A percentile compares a stretch with the other conserved stretches of the same genome.
Evolutionary conservation across 2,888 invertebrate genomes (phyloP).

Genomic region (Opisthograptis luteolata): DNA sequence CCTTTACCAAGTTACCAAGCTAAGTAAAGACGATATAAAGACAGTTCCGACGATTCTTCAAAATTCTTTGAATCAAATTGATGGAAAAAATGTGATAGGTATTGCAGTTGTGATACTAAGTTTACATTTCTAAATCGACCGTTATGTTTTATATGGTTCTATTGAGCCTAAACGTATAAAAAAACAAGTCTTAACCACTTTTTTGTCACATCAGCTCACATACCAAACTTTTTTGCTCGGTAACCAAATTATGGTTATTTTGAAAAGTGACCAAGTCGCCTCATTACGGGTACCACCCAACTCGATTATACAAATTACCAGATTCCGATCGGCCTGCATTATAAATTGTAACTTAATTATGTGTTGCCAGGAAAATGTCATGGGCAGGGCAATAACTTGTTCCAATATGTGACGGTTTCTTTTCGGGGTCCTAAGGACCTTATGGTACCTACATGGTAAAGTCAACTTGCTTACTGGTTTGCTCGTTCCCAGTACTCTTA

Average conservation of each 20-base stretch:
- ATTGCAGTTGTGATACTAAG: too few relatives aligned
- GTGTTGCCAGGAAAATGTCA: constrained; percentile 32
- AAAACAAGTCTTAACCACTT: too few relatives aligned
- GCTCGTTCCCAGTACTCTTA: too few relatives aligned
- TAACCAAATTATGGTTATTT: constrained; percentile 14
- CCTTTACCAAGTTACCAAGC: too few relatives aligned
- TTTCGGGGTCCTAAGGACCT: constrained; percentile 18
- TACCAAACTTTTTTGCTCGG: neutral
- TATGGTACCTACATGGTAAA: neutral
- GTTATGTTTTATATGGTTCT: too few relatives aligned
- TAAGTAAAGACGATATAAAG: too few relatives aligned
- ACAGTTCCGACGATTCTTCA: too few relatives aligned
- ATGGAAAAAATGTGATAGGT: too few relatives aligned
- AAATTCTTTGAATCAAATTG: too few relatives aligned
- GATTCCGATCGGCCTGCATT: constrained; percentile 27
- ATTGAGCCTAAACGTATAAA: too few relatives aligned
- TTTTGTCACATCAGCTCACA: neutral
- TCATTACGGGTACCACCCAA: constrained; percentile 40
- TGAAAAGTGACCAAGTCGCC: neutral
- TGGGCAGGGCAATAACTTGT: constrained; percentile 8
- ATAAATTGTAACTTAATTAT: constrained; percentile 42
- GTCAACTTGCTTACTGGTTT: too few relatives aligned
- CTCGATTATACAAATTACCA: constrained; percentile 36
- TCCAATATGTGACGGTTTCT: neutral
- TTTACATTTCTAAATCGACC: too few relatives aligned